A percentile compares a stretch with the other conserved stretches of the same genome.
Conservation (phyloP, 2,113 vertebrate species). For the Gambusia holbrooki region DNA sequence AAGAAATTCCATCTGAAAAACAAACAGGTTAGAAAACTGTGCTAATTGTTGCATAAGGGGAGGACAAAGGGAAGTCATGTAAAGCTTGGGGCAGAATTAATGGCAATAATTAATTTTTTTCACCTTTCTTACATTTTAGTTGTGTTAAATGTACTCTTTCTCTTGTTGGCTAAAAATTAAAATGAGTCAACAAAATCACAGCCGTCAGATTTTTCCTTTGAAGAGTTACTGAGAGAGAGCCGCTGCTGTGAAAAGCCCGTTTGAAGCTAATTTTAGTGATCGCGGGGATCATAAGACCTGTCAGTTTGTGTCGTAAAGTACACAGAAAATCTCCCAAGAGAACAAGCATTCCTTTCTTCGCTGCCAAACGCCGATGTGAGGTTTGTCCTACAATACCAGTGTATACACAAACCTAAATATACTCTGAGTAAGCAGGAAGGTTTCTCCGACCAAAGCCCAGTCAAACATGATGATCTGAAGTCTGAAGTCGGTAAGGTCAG, state of each 20-base stretch:
- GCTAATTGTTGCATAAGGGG: no score
- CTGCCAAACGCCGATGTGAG: conserved; percentile 50
- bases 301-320: conserved; percentile 49
- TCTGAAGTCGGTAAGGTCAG: conserved; percentile 68
- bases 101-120: no score
- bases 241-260: conserved; percentile 18
- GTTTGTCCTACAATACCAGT: conserved; percentile 55
- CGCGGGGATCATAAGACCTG: conserved; percentile 44
- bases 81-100: no score
- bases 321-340: conserved; percentile 38
- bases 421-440: conserved; percentile 52
- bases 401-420: conserved; percentile 63
- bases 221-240: background rate
- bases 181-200: background rate
- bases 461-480: conserved; percentile 64
- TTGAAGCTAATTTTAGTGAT: conserved; percentile 33
- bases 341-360: conserved; percentile 55
- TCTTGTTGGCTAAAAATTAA: background rate
- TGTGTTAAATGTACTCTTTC: background rate
- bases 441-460: conserved; percentile 61
- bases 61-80: no score
- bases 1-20: background rate
- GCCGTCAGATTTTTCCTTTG: background rate
- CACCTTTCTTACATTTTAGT: no score
- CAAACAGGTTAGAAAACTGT: background rate